Evolutionary conservation across 2,113 vertebrate genomes (phyloP).

Genomic region (Misgurnus anguillicaudatus): DNA sequence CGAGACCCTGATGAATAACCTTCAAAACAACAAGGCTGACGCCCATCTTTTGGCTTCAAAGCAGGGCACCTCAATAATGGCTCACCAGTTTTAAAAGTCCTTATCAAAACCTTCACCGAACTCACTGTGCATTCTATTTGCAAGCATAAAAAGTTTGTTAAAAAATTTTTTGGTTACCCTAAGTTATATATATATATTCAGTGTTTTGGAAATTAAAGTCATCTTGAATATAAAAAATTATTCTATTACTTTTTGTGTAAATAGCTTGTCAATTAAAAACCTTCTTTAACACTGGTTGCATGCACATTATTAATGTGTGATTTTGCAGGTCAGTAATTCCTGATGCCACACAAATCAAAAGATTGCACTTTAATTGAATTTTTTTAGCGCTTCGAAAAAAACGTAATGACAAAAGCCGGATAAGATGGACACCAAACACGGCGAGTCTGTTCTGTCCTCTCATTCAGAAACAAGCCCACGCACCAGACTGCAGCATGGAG

Average conservation of each 20-base stretch:
- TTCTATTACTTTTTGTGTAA: too few species aligned
- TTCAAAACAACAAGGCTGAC: constrained; percentile 44
- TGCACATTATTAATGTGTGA: too few species aligned
- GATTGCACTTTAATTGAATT: constrained; percentile 43
- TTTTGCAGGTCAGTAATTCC: background rate
- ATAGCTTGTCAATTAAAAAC: too few species aligned
- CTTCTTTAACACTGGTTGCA: too few species aligned
- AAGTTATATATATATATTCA: too few species aligned
- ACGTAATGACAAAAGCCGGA: constrained; percentile 15
- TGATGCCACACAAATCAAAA: constrained; percentile 44
- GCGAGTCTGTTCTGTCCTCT: background rate
- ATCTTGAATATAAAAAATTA: too few species aligned
- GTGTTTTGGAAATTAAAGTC: too few species aligned
- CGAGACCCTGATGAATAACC: constrained; percentile 12
- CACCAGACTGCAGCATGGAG: constrained; percentile 51
- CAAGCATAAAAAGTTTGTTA: too few species aligned
- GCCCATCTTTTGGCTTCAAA: background rate
- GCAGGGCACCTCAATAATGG: background rate
- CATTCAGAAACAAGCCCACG: constrained; percentile 54
- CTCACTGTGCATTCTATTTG: too few species aligned
- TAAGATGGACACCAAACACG: constrained; percentile 11
- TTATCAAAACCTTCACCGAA: background rate
- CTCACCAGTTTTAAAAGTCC: background rate
- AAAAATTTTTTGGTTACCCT: too few species aligned
- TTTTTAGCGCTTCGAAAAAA: constrained; percentile 27